phyloP scores from a whole-genome alignment of 1,140 invertebrate species.

The Lepidurus apus region DNA sequence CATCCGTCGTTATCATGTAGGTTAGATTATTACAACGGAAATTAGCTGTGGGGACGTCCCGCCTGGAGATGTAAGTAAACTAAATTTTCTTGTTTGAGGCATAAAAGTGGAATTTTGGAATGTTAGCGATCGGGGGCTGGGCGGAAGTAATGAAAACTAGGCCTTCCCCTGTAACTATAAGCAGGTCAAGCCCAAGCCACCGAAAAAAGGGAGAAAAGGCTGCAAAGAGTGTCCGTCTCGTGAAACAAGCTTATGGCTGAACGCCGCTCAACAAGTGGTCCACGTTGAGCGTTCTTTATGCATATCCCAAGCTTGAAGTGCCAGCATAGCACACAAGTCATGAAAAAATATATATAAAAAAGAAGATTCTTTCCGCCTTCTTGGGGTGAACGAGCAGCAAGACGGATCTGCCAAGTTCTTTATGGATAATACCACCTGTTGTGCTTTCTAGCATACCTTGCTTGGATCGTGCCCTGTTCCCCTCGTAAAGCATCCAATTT shows the following conservation, averaged over 20 bases:
- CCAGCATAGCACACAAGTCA: conserved; percentile 2
- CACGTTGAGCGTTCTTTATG: background rate
- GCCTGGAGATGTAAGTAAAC: background rate
- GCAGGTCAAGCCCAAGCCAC: background rate
- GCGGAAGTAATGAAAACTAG: background rate
- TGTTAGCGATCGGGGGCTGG: background rate
- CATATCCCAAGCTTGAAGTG: background rate
- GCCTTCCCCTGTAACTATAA: background rate
- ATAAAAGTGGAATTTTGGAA: background rate
- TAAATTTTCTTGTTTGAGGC: background rate
- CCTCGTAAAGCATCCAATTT: background rate
- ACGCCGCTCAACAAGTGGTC: background rate
- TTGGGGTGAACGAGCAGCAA: too few species aligned
- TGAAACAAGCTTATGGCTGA: conserved; percentile 7
- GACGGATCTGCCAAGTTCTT: background rate
- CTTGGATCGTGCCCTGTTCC: background rate
- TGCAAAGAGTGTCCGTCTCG: background rate
- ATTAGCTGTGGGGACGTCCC: too few species aligned
- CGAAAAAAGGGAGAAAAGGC: background rate
- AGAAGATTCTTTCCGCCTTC: too few species aligned
- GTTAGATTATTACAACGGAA: too few species aligned
- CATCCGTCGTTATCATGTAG: too few species aligned
- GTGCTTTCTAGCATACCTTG: background rate
- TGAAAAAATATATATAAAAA: too few species aligned
- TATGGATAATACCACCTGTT: conserved; percentile 15